Conservation (phyloP, 1,140 invertebrate species). For the Prorops nasuta region DNA sequence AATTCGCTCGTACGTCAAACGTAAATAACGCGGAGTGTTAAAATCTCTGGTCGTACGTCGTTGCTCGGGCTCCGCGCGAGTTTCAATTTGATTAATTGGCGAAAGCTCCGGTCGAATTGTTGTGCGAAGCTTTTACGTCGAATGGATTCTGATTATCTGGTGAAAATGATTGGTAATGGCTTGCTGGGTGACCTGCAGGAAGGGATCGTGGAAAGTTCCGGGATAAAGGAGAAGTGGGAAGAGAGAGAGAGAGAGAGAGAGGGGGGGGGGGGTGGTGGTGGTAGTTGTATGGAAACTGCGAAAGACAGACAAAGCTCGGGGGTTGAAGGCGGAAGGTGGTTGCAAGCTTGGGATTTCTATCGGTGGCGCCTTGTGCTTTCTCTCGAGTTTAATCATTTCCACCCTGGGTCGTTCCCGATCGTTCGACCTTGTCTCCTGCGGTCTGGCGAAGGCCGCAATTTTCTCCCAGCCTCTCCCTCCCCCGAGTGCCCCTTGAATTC, state of each 20-base stretch:
- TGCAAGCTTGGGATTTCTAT: constrained; percentile 12
- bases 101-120: too few species aligned
- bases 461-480: constrained; percentile 6
- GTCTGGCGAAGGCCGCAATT: constrained; percentile 19
- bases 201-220: too few species aligned
- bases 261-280: neutral
- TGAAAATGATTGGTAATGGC: too few species aligned
- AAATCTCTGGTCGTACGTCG: too few species aligned
- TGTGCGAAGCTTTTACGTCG: too few species aligned
- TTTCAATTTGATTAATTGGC: too few species aligned
- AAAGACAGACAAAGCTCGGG: neutral
- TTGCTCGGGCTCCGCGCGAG: too few species aligned
- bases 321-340: neutral
- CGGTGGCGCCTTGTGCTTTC: neutral
- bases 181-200: too few species aligned
- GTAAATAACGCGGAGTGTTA: too few species aligned
- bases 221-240: neutral
- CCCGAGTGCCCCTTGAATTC: too few species aligned
- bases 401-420: constrained; percentile 8
- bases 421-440: constrained; percentile 7
- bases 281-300: neutral
- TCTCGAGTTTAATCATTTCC: constrained; percentile 14
- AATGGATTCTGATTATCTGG: too few species aligned
- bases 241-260: neutral
- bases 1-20: too few species aligned